These are phyloP conservation scores for Drosophila hydei DNA, from an alignment of 1,140 invertebrate genomes.

Conservation along the genomic window DNA sequence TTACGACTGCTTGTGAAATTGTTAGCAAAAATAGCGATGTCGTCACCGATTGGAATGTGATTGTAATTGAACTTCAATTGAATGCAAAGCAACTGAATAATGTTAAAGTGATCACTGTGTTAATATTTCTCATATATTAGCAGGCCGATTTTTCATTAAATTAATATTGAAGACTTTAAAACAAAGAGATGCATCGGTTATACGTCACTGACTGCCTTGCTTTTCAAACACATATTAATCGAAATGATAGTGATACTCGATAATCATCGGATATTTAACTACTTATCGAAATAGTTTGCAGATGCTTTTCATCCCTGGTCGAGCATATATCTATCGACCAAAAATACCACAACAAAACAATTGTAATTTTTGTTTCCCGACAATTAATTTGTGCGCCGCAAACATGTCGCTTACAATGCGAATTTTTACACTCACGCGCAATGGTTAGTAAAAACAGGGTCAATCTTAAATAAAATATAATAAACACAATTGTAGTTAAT, in stretches of 20 bases:
- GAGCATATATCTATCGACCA: conserved; percentile 18
- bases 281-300: background rate
- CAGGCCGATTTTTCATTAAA: background rate
- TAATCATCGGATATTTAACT: background rate
- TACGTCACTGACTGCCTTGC: background rate
- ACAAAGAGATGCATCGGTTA: background rate
- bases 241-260: background rate
- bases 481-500: conserved; percentile 5
- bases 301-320: background rate
- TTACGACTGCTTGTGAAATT: conserved; percentile 53
- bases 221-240: conserved; percentile 22
- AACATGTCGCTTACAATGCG: conserved; percentile 74
- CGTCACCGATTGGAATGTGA: conserved; percentile 51
- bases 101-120: background rate
- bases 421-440: conserved; percentile 70
- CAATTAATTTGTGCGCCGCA: conserved; percentile 40
- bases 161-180: background rate
- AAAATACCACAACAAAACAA: conserved; percentile 51
- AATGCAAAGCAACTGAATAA: background rate
- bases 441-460: conserved; percentile 54
- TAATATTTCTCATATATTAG: background rate
- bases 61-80: conserved; percentile 15
- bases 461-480: background rate
- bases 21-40: conserved; percentile 69
- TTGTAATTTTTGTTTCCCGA: conserved; percentile 35